Percentiles rank a stretch among this genome's conserved stretches.
Evolutionary conservation across 2,888 invertebrate species (phyloP).

Genomic region (Drosophila lutescens): DNA sequence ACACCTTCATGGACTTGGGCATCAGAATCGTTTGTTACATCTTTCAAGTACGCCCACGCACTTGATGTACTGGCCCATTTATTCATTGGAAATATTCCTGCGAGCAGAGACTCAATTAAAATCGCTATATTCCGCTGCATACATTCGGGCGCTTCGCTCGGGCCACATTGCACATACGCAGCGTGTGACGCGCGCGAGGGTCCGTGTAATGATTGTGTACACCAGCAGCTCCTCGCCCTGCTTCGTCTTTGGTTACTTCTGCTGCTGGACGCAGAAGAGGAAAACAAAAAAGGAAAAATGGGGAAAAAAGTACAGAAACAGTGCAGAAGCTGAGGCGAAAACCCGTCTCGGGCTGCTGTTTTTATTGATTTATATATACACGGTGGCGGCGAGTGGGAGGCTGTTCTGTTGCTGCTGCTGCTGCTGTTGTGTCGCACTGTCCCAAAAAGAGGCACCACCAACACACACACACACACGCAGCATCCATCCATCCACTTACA

Average conservation of each 20-base stretch:
- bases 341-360: slow-evolving; percentile 60
- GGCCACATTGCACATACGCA: slow-evolving; percentile 48
- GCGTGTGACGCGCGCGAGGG: slow-evolving; percentile 48
- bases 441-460: slow-evolving; percentile 55
- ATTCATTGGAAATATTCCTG: slow-evolving; percentile 57
- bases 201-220: slow-evolving; percentile 43
- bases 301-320: slow-evolving; percentile 40
- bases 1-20: neutral
- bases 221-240: slow-evolving; percentile 28
- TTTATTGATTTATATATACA: slow-evolving; percentile 81
- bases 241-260: slow-evolving; percentile 13
- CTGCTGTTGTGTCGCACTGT: slow-evolving; percentile 58
- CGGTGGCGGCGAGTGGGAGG: slow-evolving; percentile 38
- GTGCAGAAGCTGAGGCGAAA: slow-evolving; percentile 37
- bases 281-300: slow-evolving; percentile 20
- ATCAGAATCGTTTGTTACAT: neutral
- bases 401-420: slow-evolving; percentile 31
- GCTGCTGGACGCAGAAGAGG: slow-evolving; percentile 29
- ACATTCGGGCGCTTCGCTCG: slow-evolving; percentile 57
- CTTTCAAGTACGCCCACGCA: slow-evolving; percentile 1
- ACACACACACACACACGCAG: slow-evolving; percentile 18
- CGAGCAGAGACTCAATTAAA: slow-evolving; percentile 63
- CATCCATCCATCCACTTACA: slow-evolving; percentile 42
- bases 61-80: slow-evolving; percentile 62
- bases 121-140: slow-evolving; percentile 57